These are phyloP conservation scores for Dreissena rostriformis DNA, from an alignment of 1,140 invertebrate genomes.

Conservation along the genomic window DNA sequence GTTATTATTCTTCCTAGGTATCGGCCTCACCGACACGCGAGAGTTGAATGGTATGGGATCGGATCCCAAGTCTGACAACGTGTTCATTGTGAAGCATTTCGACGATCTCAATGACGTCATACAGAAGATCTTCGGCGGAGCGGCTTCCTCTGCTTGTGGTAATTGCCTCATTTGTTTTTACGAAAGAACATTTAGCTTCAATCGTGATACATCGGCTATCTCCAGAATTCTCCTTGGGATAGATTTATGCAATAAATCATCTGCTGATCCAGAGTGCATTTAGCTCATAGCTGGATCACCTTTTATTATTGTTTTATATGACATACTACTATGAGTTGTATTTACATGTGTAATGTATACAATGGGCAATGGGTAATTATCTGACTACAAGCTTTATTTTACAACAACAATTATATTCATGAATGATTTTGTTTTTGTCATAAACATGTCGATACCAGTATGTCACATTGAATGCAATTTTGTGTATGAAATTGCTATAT, in stretches of 20 bases:
- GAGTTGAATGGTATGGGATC: constrained; percentile 71
- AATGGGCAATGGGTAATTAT: too few relatives aligned
- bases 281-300: not conserved
- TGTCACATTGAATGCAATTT: too few relatives aligned
- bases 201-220: not conserved
- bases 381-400: too few relatives aligned
- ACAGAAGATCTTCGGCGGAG: constrained; percentile 65
- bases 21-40: constrained; percentile 68
- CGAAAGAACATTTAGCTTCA: not conserved
- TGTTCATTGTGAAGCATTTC: constrained; percentile 70
- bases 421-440: too few relatives aligned
- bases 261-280: too few relatives aligned
- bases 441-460: too few relatives aligned
- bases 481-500: too few relatives aligned
- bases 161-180: not conserved
- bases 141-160: not conserved
- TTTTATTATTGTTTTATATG: not conserved
- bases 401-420: too few relatives aligned
- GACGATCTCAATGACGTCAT: constrained; percentile 69
- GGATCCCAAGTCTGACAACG: constrained; percentile 63
- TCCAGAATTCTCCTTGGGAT: not conserved
- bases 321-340: not conserved
- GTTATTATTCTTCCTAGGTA: constrained; percentile 69
- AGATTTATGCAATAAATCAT: not conserved
- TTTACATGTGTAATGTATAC: too few relatives aligned